phyloP scores from a whole-genome alignment of 2,888 invertebrate genomes.

The Amitus sp. region DNA sequence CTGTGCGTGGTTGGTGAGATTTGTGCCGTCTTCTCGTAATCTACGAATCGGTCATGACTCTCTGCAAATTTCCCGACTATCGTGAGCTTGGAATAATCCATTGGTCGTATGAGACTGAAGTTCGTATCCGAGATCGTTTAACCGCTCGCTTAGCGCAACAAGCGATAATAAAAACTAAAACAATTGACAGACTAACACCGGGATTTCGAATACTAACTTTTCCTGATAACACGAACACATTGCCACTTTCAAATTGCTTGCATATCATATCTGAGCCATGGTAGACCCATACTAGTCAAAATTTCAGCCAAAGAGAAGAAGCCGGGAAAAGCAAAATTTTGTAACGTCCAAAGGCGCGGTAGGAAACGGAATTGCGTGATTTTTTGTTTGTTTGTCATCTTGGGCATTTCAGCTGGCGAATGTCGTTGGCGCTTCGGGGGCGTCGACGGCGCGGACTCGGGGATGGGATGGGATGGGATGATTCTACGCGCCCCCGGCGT shows the following conservation, averaged over 20 bases:
- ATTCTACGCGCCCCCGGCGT: too few species aligned
- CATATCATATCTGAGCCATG: slow-evolving; percentile 73
- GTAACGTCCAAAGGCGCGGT: slow-evolving; percentile 24
- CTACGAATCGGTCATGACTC: slow-evolving; percentile 45
- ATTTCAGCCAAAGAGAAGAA: slow-evolving; percentile 59
- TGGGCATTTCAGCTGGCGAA: slow-evolving; percentile 15
- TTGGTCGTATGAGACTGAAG: too few species aligned
- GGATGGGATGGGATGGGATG: too few species aligned
- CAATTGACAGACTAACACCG: slow-evolving; percentile 16
- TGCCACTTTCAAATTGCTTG: slow-evolving; percentile 72
- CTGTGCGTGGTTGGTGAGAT: slow-evolving; percentile 47
- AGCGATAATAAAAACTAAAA: neutral
- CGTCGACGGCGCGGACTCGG: too few species aligned
- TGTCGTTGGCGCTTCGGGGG: too few species aligned
- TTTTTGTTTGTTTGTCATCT: slow-evolving; percentile 2
- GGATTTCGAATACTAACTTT: slow-evolving; percentile 34
- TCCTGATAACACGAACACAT: slow-evolving; percentile 58
- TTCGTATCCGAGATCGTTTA: too few species aligned
- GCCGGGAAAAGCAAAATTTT: slow-evolving; percentile 67
- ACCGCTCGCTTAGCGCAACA: too few species aligned
- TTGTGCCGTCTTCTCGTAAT: slow-evolving; percentile 52
- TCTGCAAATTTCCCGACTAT: slow-evolving; percentile 19
- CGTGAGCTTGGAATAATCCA: slow-evolving; percentile 7
- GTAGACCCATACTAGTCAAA: slow-evolving; percentile 63
- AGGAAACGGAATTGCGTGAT: slow-evolving; percentile 25